Conservation (phyloP, 30 jellyfish, hydroid and myxozoan species). For the Chironex yamaguchii region DNA sequence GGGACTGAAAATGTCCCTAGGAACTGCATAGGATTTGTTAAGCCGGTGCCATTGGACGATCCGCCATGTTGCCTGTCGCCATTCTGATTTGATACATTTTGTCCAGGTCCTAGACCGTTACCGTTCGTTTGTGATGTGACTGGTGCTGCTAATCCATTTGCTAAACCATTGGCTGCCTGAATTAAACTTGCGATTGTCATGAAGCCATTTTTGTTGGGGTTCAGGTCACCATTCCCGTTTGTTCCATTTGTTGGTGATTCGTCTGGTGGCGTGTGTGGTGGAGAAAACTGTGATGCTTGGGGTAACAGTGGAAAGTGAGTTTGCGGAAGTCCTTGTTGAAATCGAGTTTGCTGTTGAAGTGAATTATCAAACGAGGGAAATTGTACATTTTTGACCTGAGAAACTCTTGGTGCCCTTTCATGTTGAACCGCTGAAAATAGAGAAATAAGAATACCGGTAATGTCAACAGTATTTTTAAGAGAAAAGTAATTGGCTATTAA, state of each 20-base stretch:
- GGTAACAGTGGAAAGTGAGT: slow-evolving; percentile 79
- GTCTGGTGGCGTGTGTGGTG: slow-evolving; percentile 97
- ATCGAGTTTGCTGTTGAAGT: slow-evolving; percentile 54
- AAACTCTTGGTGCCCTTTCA: slow-evolving; percentile 94
- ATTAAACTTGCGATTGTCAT: slow-evolving; percentile 93
- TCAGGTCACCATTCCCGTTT: slow-evolving; percentile 39
- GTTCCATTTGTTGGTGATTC: slow-evolving; percentile 9
- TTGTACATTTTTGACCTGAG: slow-evolving; percentile 66
- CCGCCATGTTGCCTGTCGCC: slow-evolving; percentile 20
- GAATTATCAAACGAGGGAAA: slow-evolving; percentile 70
- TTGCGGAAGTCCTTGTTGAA: slow-evolving; percentile 59
- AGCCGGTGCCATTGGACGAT: slow-evolving; percentile 55
- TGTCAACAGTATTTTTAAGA: too few species aligned
- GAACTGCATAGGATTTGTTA: slow-evolving; percentile 72
- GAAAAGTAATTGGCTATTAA: too few species aligned
- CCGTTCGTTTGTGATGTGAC: slow-evolving; percentile 68
- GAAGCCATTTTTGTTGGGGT: slow-evolving; percentile 82
- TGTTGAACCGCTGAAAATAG: slow-evolving; percentile 92
- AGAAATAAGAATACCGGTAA: neutral
- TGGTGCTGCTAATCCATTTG: slow-evolving; percentile 70
- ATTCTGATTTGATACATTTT: neutral
- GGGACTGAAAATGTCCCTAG: slow-evolving; percentile 84
- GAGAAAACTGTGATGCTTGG: slow-evolving; percentile 81
- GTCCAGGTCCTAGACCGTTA: slow-evolving; percentile 63
- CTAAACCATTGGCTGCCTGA: slow-evolving; percentile 93